Conservation (phyloP, 1,140 invertebrate species). For the Latrodectus geometricus region DNA sequence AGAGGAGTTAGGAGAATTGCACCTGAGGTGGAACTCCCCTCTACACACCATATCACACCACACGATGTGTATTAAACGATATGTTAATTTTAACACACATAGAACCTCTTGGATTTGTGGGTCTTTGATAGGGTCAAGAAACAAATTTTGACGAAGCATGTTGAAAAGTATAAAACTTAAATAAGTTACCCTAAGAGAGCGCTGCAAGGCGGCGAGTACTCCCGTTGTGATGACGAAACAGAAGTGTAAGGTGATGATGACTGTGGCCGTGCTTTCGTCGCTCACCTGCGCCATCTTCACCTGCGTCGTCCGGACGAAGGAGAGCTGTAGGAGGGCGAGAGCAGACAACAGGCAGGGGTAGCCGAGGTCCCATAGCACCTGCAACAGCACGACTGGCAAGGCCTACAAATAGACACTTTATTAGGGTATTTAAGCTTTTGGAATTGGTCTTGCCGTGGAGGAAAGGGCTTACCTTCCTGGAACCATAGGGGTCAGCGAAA, state of each 20-base stretch:
- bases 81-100: no score
- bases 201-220: slow-evolving; percentile 72
- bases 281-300: slow-evolving; percentile 72
- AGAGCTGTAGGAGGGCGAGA: slow-evolving; percentile 75
- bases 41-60: no score
- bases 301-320: slow-evolving; percentile 75
- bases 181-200: slow-evolving; percentile 69
- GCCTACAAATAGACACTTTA: slow-evolving; percentile 67
- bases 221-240: slow-evolving; percentile 73
- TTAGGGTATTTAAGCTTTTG: background rate
- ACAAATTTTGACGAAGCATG: background rate
- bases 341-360: slow-evolving; percentile 75
- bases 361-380: slow-evolving; percentile 75
- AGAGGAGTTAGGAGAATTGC: no score
- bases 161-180: background rate
- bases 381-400: slow-evolving; percentile 73
- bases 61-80: no score
- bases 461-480: slow-evolving; percentile 70
- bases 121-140: background rate
- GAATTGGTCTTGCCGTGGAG: background rate
- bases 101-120: no score
- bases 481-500: slow-evolving; percentile 75
- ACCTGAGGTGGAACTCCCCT: no score
- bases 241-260: slow-evolving; percentile 75
- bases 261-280: slow-evolving; percentile 73